These are phyloP conservation scores for Micrasema minimum DNA, from an alignment of 1,140 invertebrate species.

Conservation along the genomic window DNA sequence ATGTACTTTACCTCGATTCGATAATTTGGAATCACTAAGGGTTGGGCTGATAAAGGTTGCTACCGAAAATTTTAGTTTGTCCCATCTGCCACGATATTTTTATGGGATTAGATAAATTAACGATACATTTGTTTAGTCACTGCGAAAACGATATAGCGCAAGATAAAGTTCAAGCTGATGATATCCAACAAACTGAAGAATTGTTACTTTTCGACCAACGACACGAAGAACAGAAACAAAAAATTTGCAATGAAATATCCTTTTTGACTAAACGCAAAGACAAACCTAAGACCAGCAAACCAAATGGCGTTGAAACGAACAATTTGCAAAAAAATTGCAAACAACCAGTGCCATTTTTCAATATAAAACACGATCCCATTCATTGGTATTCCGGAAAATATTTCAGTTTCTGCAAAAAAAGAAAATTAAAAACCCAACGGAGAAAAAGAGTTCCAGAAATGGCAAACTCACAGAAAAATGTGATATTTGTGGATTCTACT, in stretches of 20 bases:
- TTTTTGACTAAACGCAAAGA: conserved; percentile 47
- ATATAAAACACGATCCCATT: conserved; percentile 60
- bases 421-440: conserved; percentile 13
- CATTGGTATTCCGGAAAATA: conserved; percentile 58
- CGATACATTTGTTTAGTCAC: conserved; percentile 84
- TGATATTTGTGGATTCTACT: conserved; percentile 77
- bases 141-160: conserved; percentile 56
- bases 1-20: conserved; percentile 78
- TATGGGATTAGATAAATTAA: conserved; percentile 83
- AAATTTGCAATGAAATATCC: conserved; percentile 50
- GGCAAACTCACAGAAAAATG: conserved; percentile 65
- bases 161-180: conserved; percentile 18
- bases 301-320: neutral
- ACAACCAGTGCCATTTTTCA: conserved; percentile 60
- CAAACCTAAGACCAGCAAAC: conserved; percentile 56
- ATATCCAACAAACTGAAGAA: conserved; percentile 2
- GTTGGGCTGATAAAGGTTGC: conserved; percentile 78
- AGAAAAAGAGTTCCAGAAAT: conserved; percentile 49
- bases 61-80: conserved; percentile 77
- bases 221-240: conserved; percentile 46
- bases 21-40: conserved; percentile 75
- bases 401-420: conserved; percentile 30
- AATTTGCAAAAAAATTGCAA: neutral
- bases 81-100: conserved; percentile 81
- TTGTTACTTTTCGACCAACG: conserved; percentile 23